Conservation (phyloP, 2,113 vertebrate genomes). For the Albula goreensis region DNA sequence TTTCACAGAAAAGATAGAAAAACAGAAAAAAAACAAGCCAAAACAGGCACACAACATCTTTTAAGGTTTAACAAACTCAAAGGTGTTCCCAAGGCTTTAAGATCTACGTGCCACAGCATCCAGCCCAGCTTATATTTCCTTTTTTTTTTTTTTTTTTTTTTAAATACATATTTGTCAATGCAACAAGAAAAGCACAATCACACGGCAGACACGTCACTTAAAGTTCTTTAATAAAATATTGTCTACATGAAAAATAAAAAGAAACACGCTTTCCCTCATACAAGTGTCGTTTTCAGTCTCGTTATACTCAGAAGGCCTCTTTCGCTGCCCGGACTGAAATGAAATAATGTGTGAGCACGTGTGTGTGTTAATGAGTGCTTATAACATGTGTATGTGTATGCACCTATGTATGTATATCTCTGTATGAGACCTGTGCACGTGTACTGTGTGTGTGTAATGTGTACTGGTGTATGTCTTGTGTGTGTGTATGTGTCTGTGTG, state of each 20-base stretch:
- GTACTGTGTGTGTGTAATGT: slow-evolving; percentile 31
- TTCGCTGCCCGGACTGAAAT: slow-evolving; percentile 35
- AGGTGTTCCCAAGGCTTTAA: slow-evolving; percentile 3
- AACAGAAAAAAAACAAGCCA: slow-evolving; percentile 13
- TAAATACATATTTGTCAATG: slow-evolving; percentile 63
- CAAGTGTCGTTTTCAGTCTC: slow-evolving; percentile 33
- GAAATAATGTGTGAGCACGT: slow-evolving; percentile 36
- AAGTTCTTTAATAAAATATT: slow-evolving; percentile 59
- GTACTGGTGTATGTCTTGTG: slow-evolving; percentile 20
- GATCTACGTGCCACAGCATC: slow-evolving; percentile 36
- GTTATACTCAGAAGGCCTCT: slow-evolving; percentile 30
- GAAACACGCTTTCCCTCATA: slow-evolving; percentile 53
- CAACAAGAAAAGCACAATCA: slow-evolving; percentile 70
- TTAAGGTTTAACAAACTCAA: not conserved
- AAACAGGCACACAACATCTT: slow-evolving; percentile 2
- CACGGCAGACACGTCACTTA: slow-evolving; percentile 61
- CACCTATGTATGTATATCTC: not conserved
- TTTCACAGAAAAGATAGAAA: slow-evolving; percentile 14
- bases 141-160: slow-evolving; percentile 38
- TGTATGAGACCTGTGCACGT: not conserved
- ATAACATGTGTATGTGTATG: not conserved
- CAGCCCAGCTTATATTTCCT: slow-evolving; percentile 41
- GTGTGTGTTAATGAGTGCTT: not conserved
- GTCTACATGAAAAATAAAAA: slow-evolving; percentile 45
- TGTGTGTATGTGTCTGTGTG: not conserved